Conservation (phyloP, 1,140 invertebrate genomes). For the Caenorhabditis elegans region WBcel235 BX284606.5:4790501-4791000, state of each 20-base stretch:
- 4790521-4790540: slow-evolving; percentile 13
- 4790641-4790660: neutral
- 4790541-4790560: slow-evolving; percentile 8
- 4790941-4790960: too few species aligned
- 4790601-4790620: neutral
- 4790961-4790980: too few species aligned
- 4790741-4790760: neutral
- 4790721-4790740: slow-evolving; percentile 4
- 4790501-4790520: too few species aligned
- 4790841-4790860: neutral
- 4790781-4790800: neutral
- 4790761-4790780: neutral
- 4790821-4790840: neutral
- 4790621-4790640: neutral
- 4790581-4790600: slow-evolving; percentile 23
- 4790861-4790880: too few species aligned
- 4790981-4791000: too few species aligned
- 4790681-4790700: neutral
- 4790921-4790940: too few species aligned
- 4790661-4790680: neutral
- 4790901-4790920: too few species aligned
- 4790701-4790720: slow-evolving; percentile 2
- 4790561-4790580: slow-evolving; percentile 20
- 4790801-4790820: neutral
- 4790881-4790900: too few species aligned